Conservation (phyloP, 2,888 invertebrate species). For the Cantharis rustica region DNA sequence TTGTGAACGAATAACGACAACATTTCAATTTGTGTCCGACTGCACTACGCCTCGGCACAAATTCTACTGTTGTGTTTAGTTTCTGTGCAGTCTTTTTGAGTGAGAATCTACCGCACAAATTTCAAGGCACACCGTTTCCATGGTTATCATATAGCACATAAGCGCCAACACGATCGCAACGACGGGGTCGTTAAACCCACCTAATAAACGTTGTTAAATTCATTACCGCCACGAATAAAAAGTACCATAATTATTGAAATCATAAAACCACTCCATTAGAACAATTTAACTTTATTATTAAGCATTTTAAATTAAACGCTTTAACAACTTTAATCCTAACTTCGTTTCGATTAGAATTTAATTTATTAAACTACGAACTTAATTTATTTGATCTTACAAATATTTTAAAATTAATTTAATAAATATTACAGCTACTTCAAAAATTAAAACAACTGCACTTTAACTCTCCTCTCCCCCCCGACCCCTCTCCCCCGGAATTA, state of each 20-base stretch:
- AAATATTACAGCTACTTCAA: too few relatives aligned
- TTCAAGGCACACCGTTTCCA: not conserved
- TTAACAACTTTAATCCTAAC: not conserved
- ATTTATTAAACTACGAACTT: too few relatives aligned
- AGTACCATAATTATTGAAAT: not conserved
- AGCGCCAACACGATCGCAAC: not conserved
- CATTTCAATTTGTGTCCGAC: slow-evolving; percentile 43
- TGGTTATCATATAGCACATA: not conserved
- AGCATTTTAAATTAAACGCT: not conserved
- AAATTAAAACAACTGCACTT: too few relatives aligned
- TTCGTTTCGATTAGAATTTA: too few relatives aligned
- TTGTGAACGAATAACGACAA: not conserved
- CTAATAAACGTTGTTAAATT: not conserved
- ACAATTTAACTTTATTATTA: not conserved
- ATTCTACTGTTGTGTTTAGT: slow-evolving; percentile 39
- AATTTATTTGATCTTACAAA: too few relatives aligned
- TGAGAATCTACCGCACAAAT: not conserved
- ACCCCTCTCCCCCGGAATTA: not conserved
- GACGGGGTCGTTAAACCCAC: not conserved
- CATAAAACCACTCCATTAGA: not conserved
- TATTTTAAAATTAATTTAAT: too few relatives aligned
- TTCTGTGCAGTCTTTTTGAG: not conserved
- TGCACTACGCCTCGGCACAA: slow-evolving; percentile 50
- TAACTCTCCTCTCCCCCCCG: too few relatives aligned
- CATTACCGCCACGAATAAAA: not conserved